These are phyloP conservation scores for Enoplosus armatus DNA, from an alignment of 2,797 vertebrate genomes.

Conservation along the genomic window DNA sequence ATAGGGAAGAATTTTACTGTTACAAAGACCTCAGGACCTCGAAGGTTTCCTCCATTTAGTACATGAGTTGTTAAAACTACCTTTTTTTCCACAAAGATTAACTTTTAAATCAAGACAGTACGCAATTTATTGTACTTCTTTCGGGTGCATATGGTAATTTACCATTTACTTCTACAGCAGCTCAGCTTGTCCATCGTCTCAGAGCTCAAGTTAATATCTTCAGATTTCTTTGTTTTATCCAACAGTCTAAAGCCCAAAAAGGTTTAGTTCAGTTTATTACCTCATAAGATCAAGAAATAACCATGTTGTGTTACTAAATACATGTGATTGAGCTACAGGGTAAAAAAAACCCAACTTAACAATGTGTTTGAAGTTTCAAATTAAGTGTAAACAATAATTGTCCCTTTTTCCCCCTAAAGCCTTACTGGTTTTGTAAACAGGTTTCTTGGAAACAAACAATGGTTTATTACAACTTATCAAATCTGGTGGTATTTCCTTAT, in stretches of 20 bases:
- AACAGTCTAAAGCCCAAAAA: no score
- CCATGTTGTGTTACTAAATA: not conserved
- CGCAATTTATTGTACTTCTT: not conserved
- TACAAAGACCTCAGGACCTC: conserved; percentile 1
- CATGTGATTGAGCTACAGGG: not conserved
- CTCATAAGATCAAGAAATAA: not conserved
- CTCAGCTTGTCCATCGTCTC: not conserved
- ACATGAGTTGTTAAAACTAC: not conserved
- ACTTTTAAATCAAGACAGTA: not conserved
- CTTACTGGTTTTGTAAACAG: not conserved
- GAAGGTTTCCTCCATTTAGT: not conserved
- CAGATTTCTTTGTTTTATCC: not conserved
- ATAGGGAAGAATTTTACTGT: not conserved
- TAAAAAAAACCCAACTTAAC: not conserved
- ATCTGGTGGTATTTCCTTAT: conserved; percentile 19
- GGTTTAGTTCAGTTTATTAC: not conserved
- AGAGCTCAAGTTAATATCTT: not conserved
- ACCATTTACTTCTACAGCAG: not conserved
- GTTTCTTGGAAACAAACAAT: conserved; percentile 12
- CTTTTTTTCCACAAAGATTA: not conserved
- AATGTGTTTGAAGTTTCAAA: not conserved
- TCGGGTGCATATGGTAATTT: not conserved
- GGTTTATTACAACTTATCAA: not conserved
- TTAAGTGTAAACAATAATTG: not conserved
- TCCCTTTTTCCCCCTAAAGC: not conserved